Evolutionary conservation across 1,140 invertebrate species (phyloP).

Genomic region (Platyscapa corneri): DNA sequence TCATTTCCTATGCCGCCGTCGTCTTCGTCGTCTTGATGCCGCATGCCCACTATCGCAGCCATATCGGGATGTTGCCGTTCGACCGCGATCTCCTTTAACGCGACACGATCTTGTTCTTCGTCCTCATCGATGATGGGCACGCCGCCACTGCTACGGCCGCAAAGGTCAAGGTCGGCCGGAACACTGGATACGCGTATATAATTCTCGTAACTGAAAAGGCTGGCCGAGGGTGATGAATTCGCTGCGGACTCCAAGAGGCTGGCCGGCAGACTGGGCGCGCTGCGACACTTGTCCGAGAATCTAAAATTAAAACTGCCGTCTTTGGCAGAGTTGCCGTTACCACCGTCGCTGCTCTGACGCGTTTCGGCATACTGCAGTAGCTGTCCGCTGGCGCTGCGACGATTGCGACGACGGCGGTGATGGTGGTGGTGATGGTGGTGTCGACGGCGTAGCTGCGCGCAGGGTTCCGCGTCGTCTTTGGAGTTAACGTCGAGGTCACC

Average conservation of each 20-base stretch:
- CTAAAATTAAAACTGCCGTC: constrained; percentile 71
- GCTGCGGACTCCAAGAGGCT: constrained; percentile 62
- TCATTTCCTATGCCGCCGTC: constrained; percentile 12
- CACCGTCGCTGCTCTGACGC: constrained; percentile 54
- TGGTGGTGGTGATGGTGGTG: constrained; percentile 56
- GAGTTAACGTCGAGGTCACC: neutral
- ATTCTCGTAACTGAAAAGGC: constrained; percentile 56
- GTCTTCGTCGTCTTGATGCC: constrained; percentile 2
- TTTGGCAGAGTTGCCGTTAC: constrained; percentile 50
- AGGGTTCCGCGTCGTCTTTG: constrained; percentile 55
- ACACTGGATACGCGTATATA: constrained; percentile 73
- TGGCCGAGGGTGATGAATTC: constrained; percentile 51
- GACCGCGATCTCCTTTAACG: neutral
- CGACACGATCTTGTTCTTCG: neutral
- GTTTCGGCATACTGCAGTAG: constrained; percentile 46
- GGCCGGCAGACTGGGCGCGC: constrained; percentile 72
- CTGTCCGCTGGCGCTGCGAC: constrained; percentile 44
- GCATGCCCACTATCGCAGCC: neutral
- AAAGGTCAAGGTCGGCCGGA: constrained; percentile 76
- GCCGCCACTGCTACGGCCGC: constrained; percentile 40
- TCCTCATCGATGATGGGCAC: neutral
- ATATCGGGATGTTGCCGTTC: neutral
- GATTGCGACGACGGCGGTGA: neutral
- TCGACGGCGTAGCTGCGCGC: constrained; percentile 52
- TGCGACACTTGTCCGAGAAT: constrained; percentile 72